Percentiles rank a stretch among this genome's conserved stretches.
Conservation (phyloP, 2,113 vertebrate genomes). For the Onychostoma macrolepis region DNA sequence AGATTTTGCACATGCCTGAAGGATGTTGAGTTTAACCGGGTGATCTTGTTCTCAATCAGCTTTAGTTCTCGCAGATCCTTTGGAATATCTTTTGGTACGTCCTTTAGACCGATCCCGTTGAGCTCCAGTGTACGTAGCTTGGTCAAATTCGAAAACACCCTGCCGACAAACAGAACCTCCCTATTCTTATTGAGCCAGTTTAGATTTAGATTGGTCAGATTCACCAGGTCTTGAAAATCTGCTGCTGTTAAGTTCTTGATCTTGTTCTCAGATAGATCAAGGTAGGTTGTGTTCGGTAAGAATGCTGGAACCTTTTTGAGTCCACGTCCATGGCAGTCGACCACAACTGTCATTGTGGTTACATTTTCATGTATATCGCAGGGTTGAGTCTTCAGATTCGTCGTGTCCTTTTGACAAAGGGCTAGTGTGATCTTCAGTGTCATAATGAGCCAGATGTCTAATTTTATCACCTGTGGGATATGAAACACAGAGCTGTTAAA, state of each 20-base stretch:
- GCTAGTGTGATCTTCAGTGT: slow-evolving; percentile 49
- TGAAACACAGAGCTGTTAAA: not conserved
- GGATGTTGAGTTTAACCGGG: slow-evolving; percentile 41
- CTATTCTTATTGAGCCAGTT: slow-evolving; percentile 51
- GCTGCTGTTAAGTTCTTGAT: slow-evolving; percentile 65
- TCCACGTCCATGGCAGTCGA: slow-evolving; percentile 66
- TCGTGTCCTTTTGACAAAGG: not conserved
- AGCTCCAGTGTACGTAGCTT: slow-evolving; percentile 65
- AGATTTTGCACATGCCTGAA: slow-evolving; percentile 61
- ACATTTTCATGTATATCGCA: slow-evolving; percentile 65
- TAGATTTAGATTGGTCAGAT: slow-evolving; percentile 70
- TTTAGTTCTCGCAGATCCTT: slow-evolving; percentile 48
- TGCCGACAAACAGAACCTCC: not conserved
- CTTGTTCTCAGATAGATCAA: slow-evolving; percentile 73
- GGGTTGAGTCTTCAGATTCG: slow-evolving; percentile 67
- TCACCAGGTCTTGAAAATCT: slow-evolving; percentile 64
- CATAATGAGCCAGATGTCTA: slow-evolving; percentile 55
- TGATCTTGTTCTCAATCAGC: slow-evolving; percentile 64
- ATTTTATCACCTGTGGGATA: not conserved
- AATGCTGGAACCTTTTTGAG: slow-evolving; percentile 71
- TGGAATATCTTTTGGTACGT: slow-evolving; percentile 65
- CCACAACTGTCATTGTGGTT: slow-evolving; percentile 42
- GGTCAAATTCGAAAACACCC: slow-evolving; percentile 69
- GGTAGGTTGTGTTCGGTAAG: slow-evolving; percentile 65
- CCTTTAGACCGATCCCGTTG: slow-evolving; percentile 47